phyloP scores from a whole-genome alignment of 1,140 invertebrate species.

The Papilio machaon region DNA sequence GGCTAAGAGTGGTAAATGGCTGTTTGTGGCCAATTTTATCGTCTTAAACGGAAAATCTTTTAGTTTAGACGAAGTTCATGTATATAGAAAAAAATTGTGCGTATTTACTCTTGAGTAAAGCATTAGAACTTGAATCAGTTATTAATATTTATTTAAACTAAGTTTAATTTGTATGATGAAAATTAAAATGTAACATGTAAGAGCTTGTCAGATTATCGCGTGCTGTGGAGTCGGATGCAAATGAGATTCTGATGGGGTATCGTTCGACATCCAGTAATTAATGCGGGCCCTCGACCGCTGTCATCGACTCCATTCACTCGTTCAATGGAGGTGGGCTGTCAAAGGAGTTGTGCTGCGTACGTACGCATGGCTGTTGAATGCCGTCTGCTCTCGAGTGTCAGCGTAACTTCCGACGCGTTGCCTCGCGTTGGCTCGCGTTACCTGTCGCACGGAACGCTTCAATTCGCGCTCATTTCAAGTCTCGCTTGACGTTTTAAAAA shows the following conservation, averaged over 20 bases:
- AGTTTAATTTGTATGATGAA: not conserved
- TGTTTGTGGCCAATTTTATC: too few species aligned
- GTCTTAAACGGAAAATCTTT: not conserved
- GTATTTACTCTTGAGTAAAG: not conserved
- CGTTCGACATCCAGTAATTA: constrained; percentile 71
- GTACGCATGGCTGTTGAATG: constrained; percentile 70
- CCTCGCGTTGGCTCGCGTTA: not conserved
- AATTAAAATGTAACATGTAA: constrained; percentile 24
- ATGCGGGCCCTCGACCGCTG: constrained; percentile 67
- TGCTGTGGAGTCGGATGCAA: constrained; percentile 53
- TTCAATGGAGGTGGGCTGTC: constrained; percentile 69
- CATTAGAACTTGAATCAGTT: not conserved
- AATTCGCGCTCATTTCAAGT: constrained; percentile 46
- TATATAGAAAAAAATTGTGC: too few species aligned
- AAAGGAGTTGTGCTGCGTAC: constrained; percentile 62
- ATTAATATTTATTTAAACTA: not conserved
- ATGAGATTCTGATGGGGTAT: constrained; percentile 57
- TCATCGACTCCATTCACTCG: constrained; percentile 66
- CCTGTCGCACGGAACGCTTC: constrained; percentile 43
- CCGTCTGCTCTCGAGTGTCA: constrained; percentile 68
- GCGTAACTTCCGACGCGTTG: constrained; percentile 68
- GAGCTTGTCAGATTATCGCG: constrained; percentile 43
- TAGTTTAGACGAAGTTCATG: not conserved
- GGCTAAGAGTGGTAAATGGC: too few species aligned
- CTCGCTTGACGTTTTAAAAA: constrained; percentile 24